These are phyloP conservation scores for Drosophila incognita DNA, from an alignment of 2,888 invertebrate genomes.

Conservation along the genomic window DNA sequence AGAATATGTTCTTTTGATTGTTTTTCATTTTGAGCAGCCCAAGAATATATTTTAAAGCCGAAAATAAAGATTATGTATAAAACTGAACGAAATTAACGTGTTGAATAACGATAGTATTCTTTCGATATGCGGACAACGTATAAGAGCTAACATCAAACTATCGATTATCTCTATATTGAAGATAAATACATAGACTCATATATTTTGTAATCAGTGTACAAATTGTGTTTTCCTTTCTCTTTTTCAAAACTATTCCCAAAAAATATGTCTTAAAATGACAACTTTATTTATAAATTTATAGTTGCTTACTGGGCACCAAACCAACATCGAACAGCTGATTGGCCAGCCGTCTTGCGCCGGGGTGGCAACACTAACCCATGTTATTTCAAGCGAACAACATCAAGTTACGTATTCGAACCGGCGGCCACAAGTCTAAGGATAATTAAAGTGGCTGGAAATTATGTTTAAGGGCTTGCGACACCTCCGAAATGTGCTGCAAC, in stretches of 20 bases:
- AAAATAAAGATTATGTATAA: constrained; percentile 35
- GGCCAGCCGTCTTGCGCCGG: constrained; percentile 46
- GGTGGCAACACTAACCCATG: constrained; percentile 61
- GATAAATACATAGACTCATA: background rate
- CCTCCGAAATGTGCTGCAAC: constrained; percentile 71
- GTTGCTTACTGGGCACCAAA: constrained; percentile 20
- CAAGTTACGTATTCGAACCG: constrained; percentile 68
- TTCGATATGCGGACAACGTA: background rate
- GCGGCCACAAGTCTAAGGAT: constrained; percentile 38
- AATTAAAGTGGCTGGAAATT: constrained; percentile 52
- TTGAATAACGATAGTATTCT: background rate
- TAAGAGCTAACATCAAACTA: constrained; percentile 33
- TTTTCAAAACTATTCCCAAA: constrained; percentile 1
- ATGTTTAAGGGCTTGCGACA: constrained; percentile 75
- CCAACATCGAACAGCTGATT: constrained; percentile 60
- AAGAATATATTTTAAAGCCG: constrained; percentile 37
- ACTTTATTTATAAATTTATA: constrained; percentile 43
- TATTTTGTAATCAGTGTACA: background rate
- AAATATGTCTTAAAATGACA: constrained; percentile 41
- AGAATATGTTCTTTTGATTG: constrained; percentile 56
- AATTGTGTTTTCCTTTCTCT: background rate
- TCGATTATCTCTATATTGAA: background rate
- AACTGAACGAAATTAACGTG: constrained; percentile 6
- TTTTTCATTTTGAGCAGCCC: constrained; percentile 59
- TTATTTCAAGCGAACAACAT: constrained; percentile 64